Evolutionary conservation across 2,888 invertebrate species (phyloP), one percentile per base, ranked within the genome.

Genomic region (Mamestra brassicae): DNA sequence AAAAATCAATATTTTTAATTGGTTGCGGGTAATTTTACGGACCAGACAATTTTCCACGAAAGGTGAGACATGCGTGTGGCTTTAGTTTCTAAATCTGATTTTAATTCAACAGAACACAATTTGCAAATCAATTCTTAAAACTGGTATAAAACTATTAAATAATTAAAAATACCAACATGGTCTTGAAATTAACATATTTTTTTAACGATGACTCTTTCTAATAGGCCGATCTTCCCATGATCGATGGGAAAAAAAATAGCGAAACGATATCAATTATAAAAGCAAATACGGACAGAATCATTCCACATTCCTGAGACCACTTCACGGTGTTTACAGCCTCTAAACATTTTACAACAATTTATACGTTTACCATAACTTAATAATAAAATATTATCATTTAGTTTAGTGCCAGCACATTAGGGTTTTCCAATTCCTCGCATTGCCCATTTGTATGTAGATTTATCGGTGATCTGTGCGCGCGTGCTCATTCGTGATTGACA

Each of bases 401-500:
- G 81, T 71, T 83, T 82, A 80, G 85, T 91, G 90, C 91, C 90
- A 91, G 83, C 69, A 85, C 88, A 84, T 89, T 89, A 89, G 92
- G 93, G 90, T 92, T 94, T 93, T 89, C 93, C 94, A 84, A 77
- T 80, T 76, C 81, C 68, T 77, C 55, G 77, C 69, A 75, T 69
- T 6, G 64, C 61, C 81, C 89, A 90, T 92, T 91, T 92, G 90
- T 92, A 92, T 93, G 92, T 90, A 92, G 91, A 94, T 92, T 85
- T 89, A 88, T 88, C 85, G 86, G 86, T 87, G 91, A 90, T 92
- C 91, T 83, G 84, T 76, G 84, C 89, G 86, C 92, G 92, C 93
- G 93, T 92, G 92, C 90, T 87, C 88, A 34, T 64, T 55, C 62
- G 71, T 94, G 95, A 95, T 93, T 94, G 95, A 94, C 95, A 94